Base-by-base conservation (phyloP, 1,140 invertebrate species). In the Popillia japonica region DNA sequence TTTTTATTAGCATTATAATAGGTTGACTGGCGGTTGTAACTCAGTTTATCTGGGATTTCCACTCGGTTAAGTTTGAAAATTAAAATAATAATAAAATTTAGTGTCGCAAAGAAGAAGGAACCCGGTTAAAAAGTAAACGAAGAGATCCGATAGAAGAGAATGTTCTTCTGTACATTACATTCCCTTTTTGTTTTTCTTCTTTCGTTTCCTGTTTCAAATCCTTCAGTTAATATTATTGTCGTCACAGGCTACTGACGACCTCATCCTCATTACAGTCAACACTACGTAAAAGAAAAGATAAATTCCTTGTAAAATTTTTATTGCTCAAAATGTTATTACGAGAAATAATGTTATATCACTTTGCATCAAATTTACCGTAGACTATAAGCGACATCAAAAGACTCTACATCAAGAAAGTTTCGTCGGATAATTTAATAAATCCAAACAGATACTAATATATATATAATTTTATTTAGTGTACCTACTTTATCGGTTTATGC, bases 1-100 rank as follows among this genome's bases (percentile, higher is more conserved):
- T 74, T 74, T 74, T 74, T 74, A 74, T 44, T 74, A 42, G 61
- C 61, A 68, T 42, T 42, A 42, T 74, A 74, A 40, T 74, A 74
- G 40, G 72, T 41, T 42, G 34, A 74, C 72, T 41, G 41, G 55
- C 27, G 20, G 76, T 34, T 77, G 76, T 77, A 77, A 77, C 44
- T 68, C 41, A 40, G 61, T 41, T 77, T 77, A 77, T 77, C 76
- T 77, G 27, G 55, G 59, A 64, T 68, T 77, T 77, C 76, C 76
- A 77, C 55, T 64, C 76, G 76, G 61, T 44, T 77, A 72, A 64
- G 23, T 68, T 77, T 40, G 48, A 68, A 77, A 77, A 77, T 77
- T 77, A 77, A 77, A 77, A 77, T 76, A 76, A 76, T 76, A 76
- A 76, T 76, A 76, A 76, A 76, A 76, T 76, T 76, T 76, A 76